A percentile compares a stretch with the other conserved stretches of the same genome.
phyloP scores from a whole-genome alignment of 2,888 invertebrate species.

The Drosophila niveifrons region DNA sequence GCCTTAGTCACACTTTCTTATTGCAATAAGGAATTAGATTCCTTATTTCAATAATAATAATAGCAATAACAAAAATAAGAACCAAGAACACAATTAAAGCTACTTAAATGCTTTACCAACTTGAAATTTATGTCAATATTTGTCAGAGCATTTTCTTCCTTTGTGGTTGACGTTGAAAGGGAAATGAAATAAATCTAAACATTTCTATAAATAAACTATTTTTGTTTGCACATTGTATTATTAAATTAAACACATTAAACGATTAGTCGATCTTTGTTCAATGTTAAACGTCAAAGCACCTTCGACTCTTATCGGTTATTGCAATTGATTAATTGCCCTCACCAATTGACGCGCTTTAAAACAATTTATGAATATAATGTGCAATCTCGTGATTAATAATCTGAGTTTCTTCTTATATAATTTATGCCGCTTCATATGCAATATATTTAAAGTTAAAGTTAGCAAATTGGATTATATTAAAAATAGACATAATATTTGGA shows the following conservation, averaged over 20 bases:
- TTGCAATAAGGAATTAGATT: too few species aligned
- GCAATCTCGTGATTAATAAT: slow-evolving; percentile 5
- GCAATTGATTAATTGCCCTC: slow-evolving; percentile 42
- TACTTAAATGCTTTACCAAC: too few species aligned
- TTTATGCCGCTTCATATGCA: not conserved
- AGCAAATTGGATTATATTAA: not conserved
- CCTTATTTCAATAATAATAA: too few species aligned
- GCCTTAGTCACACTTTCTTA: too few species aligned
- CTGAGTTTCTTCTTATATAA: not conserved
- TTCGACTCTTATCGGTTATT: slow-evolving; percentile 28
- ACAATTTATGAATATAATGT: slow-evolving; percentile 4
- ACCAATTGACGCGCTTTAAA: slow-evolving; percentile 11
- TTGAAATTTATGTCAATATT: too few species aligned
- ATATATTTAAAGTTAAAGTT: not conserved
- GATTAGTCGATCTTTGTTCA: slow-evolving; percentile 6
- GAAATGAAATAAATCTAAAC: not conserved
- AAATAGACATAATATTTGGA: not conserved
- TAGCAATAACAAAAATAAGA: too few species aligned
- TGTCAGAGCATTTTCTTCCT: not conserved
- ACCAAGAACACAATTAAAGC: too few species aligned
- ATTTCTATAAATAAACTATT: not conserved
- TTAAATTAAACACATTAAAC: too few species aligned
- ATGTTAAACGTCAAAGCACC: slow-evolving; percentile 31
- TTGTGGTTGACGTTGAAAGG: not conserved
- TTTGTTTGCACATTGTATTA: not conserved